phyloP scores from a whole-genome alignment of 2,797 vertebrate species.

The Gobio occitaniae region DNA sequence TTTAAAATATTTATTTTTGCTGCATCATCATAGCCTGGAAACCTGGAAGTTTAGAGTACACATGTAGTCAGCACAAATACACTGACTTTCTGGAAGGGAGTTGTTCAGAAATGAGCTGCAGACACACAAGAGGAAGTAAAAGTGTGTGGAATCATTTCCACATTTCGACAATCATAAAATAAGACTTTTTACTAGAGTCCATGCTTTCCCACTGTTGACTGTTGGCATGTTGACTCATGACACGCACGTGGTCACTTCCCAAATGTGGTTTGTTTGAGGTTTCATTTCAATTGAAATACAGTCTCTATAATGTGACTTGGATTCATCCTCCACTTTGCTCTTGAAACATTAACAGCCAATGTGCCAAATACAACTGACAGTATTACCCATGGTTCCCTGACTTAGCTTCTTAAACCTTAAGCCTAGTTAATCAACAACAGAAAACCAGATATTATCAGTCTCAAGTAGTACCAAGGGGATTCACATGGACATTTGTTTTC shows the following conservation, averaged over 20 bases:
- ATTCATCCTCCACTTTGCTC: neutral
- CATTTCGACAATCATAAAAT: neutral
- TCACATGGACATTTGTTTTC: slow-evolving; percentile 1
- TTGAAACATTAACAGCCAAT: slow-evolving; percentile 12
- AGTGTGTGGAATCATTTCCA: neutral
- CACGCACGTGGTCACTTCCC: neutral
- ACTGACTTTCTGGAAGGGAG: slow-evolving; percentile 17
- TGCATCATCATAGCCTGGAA: slow-evolving; percentile 62
- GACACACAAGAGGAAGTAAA: slow-evolving; percentile 37
- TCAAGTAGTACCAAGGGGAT: slow-evolving; percentile 33
- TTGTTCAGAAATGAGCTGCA: slow-evolving; percentile 17
- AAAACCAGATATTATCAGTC: slow-evolving; percentile 49
- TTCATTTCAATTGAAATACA: neutral
- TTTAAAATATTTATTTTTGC: slow-evolving; percentile 48
- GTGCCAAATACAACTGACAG: slow-evolving; percentile 23
- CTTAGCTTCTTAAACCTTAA: slow-evolving; percentile 51
- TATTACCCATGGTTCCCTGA: slow-evolving; percentile 33
- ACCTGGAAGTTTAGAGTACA: slow-evolving; percentile 53
- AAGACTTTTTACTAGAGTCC: neutral
- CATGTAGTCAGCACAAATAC: slow-evolving; percentile 63
- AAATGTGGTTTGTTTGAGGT: neutral
- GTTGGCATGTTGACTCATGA: neutral
- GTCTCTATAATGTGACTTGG: neutral
- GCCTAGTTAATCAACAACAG: slow-evolving; percentile 54
- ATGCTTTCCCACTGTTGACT: neutral